Conservation (phyloP, 2,113 vertebrate species). For the Puffinus mauretanicus region DNA sequence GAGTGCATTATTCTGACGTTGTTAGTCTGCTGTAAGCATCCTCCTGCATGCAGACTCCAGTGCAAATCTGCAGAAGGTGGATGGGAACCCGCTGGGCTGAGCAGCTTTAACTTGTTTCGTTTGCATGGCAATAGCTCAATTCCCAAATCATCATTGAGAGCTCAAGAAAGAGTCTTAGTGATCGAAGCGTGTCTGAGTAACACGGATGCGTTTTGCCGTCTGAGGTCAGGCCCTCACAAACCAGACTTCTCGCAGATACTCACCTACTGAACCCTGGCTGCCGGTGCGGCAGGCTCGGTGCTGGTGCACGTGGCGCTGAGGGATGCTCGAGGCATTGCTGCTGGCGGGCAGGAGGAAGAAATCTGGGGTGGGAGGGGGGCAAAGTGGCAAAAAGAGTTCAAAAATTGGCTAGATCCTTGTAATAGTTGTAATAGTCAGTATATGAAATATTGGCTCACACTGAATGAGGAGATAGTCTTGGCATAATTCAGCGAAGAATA, state of each 20-base stretch:
- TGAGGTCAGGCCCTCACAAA: neutral
- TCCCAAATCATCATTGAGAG: neutral
- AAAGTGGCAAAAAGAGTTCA: neutral
- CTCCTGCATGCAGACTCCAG: neutral
- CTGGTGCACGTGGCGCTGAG: rapidly evolving
- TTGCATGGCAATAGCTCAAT: rapidly evolving
- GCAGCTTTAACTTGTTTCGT: neutral
- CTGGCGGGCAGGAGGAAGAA: neutral
- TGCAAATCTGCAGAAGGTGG: neutral
- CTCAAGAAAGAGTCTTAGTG: neutral
- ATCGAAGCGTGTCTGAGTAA: rapidly evolving
- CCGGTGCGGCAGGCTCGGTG: neutral
- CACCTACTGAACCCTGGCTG: neutral
- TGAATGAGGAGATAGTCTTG: constrained; percentile 20
- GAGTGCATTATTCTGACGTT: rapidly evolving
- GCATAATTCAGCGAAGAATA: neutral
- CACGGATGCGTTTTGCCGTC: neutral
- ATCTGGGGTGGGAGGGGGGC: neutral
- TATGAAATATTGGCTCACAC: neutral
- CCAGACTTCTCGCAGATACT: neutral
- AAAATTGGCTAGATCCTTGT: neutral
- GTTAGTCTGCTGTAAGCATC: neutral
- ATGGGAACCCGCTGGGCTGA: neutral
- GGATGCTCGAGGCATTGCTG: rapidly evolving
- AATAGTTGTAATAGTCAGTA: neutral